Conservation (phyloP, 2,797 vertebrate species). For the Periparus ater region DNA sequence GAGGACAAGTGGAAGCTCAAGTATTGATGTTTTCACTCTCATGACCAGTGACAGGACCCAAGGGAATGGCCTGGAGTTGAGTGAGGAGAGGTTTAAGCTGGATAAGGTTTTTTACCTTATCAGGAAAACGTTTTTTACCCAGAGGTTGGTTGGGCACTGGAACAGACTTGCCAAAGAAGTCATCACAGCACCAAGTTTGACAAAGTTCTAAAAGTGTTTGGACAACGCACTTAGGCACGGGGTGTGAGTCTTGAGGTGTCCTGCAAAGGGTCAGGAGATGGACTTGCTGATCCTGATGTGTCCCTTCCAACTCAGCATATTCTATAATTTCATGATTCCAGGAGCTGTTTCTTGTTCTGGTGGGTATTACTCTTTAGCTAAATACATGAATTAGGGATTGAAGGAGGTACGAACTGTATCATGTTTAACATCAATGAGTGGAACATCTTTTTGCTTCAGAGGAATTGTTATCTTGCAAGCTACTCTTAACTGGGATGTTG, state of each 20-base stretch:
- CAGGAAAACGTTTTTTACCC: not conserved
- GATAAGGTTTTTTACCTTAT: not conserved
- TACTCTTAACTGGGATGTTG: not conserved
- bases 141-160: not conserved
- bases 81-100: not conserved
- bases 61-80: not conserved
- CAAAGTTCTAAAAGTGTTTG: not conserved
- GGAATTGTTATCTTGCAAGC: not conserved
- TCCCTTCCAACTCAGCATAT: not conserved
- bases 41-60: not conserved
- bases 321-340: not conserved
- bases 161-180: not conserved
- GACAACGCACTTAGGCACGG: not conserved
- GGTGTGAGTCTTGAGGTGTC: not conserved
- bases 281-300: not conserved
- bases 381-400: not conserved
- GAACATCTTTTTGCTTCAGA: not conserved
- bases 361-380: not conserved
- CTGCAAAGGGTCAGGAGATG: not conserved
- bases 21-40: not conserved
- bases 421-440: not conserved
- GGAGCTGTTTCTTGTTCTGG: not conserved
- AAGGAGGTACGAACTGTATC: not conserved
- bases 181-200: not conserved
- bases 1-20: not conserved